Conservation (phyloP, 2,797 vertebrate genomes). For the Sebastes cheni region DNA sequence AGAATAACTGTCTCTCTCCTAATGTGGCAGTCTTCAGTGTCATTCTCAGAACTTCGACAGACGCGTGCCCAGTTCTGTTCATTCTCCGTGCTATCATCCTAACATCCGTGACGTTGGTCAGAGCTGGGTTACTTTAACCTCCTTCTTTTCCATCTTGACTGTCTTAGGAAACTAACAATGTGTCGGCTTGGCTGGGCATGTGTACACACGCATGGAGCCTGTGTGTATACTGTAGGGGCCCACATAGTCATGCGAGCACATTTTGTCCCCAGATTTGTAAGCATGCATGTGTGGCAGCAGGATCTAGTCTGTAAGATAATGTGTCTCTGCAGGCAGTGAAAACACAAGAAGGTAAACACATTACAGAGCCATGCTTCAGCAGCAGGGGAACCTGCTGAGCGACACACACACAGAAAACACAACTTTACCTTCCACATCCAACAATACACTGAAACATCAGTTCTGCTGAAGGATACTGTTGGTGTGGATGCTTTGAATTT, state of each 20-base stretch:
- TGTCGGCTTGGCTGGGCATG: background rate
- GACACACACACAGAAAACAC: background rate
- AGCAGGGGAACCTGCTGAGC: background rate
- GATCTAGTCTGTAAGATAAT: background rate
- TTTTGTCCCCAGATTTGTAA: background rate
- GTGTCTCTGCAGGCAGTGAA: conserved; percentile 16
- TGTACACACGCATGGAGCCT: background rate
- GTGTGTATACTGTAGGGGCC: background rate
- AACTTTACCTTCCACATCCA: background rate
- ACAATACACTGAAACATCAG: background rate
- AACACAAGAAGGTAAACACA: conserved; percentile 9
- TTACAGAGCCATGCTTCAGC: background rate
- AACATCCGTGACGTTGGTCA: too few species aligned
- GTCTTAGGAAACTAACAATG: background rate
- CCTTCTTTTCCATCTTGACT: background rate
- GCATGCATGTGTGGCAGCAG: background rate
- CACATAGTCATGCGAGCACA: background rate
- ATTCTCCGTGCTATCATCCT: background rate
- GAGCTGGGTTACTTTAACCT: background rate
- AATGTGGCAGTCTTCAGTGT: too few species aligned
- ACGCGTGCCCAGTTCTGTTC: background rate
- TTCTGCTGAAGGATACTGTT: background rate
- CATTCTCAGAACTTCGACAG: too few species aligned
- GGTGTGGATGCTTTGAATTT: background rate
- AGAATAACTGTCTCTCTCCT: too few species aligned